Percentiles rank a stretch among this genome's conserved stretches.
phyloP scores from a whole-genome alignment of 2,888 invertebrate species.

The Drosophila austrosaltans region DNA sequence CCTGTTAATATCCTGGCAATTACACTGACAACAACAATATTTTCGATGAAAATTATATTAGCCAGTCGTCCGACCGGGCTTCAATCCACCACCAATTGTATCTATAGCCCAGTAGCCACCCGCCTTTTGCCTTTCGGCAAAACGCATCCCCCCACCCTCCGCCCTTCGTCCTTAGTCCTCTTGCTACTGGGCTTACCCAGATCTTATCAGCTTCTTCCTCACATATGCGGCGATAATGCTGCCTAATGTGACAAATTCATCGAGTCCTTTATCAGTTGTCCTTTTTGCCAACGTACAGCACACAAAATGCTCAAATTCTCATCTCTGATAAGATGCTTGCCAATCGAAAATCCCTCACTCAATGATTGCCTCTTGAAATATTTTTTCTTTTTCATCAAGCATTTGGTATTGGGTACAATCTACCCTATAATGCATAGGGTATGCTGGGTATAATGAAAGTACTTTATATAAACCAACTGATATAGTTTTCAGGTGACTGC shows the following conservation, averaged over 20 bases:
- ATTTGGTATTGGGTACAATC: neutral
- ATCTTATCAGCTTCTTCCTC: conserved; percentile 68
- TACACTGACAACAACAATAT: conserved; percentile 74
- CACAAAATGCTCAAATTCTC: conserved; percentile 63
- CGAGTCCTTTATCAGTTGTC: conserved; percentile 48
- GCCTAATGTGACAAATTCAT: conserved; percentile 77
- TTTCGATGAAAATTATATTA: conserved; percentile 65
- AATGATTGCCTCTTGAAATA: conserved; percentile 11
- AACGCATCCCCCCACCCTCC: neutral
- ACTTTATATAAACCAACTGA: no score
- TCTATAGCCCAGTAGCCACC: conserved; percentile 16
- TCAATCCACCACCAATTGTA: conserved; percentile 30
- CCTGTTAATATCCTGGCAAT: conserved; percentile 74
- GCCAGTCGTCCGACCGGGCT: conserved; percentile 22
- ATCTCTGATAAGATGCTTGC: conserved; percentile 64
- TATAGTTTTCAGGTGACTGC: no score
- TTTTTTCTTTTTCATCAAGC: conserved; percentile 10
- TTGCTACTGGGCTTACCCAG: conserved; percentile 23
- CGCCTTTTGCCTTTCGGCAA: conserved; percentile 14
- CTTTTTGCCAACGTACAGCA: conserved; percentile 49
- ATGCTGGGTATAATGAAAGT: neutral
- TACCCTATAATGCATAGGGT: neutral
- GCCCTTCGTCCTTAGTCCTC: no score
- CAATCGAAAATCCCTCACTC: conserved; percentile 33
- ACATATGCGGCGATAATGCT: conserved; percentile 63